Evolutionary conservation across 1,140 invertebrate genomes (phyloP), one percentile per base, ranked within the genome.

Genomic region (Sarcophaga bullata): DNA sequence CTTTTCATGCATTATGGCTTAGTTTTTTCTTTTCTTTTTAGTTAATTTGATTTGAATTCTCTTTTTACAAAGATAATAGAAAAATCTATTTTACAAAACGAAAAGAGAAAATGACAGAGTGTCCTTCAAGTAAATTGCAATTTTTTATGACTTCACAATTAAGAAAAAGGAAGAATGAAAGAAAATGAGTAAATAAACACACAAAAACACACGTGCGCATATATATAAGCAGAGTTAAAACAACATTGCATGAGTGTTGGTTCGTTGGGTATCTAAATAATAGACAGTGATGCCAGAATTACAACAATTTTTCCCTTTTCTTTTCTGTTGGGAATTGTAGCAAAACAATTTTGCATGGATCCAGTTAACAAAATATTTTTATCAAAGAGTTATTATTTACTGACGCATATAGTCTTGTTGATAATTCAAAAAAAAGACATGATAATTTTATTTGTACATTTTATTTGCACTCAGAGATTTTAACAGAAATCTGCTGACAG

Each of bases 121-220:
- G 87, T 89, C 87, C 87, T 89, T 89, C 87, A 85, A 52, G 85
- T 83, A 82, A 87, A 89, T 89, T 88, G 86, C 86, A 89, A 50
- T 87, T 89, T 87, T 88, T 89, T 89, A 89, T 89, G 86, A 84
- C 84, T 82, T 84, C 86, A 86, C 87, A 89, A 89, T 89, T 88
- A 89, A 88, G 87, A 87, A 87, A 86, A 87, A 86, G 85, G 17
- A 6, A 62, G n/a, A 62, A n/a, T 6, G 15, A 62, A 13, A 62
- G 9, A 68, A 68, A 25, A 6, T 68, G 8, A 68, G 19, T 50
- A 1, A 6, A 78, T 50, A n/a, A 46, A 76, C 13, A 50, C 7
- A 78, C 15, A 52, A 47, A 78, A n/a, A n/a, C n/a, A 25, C 25
- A 37, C 25, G 25, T 37, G 25, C 25, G 25, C 25, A 37, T 37